phyloP scores from a whole-genome alignment of 2,888 invertebrate species.

The Aspidiotus rigidus region DNA sequence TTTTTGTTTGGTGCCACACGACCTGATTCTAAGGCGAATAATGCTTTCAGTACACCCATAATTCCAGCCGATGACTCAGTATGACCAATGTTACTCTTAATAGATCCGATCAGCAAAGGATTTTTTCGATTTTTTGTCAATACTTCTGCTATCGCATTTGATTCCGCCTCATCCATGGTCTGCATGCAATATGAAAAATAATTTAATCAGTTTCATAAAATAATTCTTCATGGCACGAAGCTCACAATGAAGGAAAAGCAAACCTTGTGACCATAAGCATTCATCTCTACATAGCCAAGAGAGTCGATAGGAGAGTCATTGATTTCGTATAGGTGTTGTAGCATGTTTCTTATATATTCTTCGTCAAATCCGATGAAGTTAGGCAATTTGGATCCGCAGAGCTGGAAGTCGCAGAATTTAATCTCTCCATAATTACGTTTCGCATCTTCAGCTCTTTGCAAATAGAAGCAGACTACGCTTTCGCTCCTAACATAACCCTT shows the following conservation, averaged over 20 bases:
- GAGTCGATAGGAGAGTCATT: no score
- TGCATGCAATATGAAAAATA: constrained; percentile 1
- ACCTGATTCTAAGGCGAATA: constrained; percentile 38
- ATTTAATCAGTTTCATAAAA: no score
- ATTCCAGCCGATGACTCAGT: constrained; percentile 47
- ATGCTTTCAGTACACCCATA: constrained; percentile 46
- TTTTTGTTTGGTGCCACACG: constrained; percentile 38
- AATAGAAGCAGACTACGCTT: constrained; percentile 43
- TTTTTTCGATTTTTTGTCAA: constrained; percentile 25
- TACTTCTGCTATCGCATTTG: constrained; percentile 35
- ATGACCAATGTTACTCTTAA: constrained; percentile 55
- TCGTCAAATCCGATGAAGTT: neutral
- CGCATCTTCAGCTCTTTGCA: constrained; percentile 44
- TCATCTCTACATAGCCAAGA: constrained; percentile 36
- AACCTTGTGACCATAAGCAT: constrained; percentile 31
- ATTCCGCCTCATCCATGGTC: constrained; percentile 35
- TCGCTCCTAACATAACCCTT: constrained; percentile 46
- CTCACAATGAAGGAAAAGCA: neutral
- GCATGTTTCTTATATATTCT: constrained; percentile 14
- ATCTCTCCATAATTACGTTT: constrained; percentile 45
- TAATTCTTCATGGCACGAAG: no score
- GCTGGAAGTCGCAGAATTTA: neutral
- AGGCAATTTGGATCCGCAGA: neutral
- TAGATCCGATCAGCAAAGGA: constrained; percentile 50
- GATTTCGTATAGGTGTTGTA: constrained; percentile 6